Conservation (phyloP, 2,888 invertebrate species). For the Erpobdella octoculata region DNA sequence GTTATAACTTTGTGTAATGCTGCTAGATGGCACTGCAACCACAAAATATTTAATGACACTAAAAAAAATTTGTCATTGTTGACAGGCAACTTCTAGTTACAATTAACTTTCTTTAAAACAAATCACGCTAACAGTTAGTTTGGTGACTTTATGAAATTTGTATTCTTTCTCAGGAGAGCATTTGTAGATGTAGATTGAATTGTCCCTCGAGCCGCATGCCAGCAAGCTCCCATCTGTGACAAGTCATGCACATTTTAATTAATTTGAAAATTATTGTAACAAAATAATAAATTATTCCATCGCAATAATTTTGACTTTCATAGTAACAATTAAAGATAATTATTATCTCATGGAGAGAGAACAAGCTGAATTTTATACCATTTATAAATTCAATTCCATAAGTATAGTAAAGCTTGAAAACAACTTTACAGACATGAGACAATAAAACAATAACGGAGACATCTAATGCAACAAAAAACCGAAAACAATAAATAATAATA, state of each 20-base stretch:
- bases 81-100: not conserved
- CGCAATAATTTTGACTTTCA: too few species aligned
- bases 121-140: conserved; percentile 70
- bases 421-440: not conserved
- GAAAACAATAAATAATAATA: not conserved
- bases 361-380: too few species aligned
- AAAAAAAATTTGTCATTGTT: not conserved
- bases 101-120: too few species aligned
- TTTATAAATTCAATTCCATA: not conserved
- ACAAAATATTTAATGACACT: not conserved
- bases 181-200: conserved; percentile 82
- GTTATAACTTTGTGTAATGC: not conserved
- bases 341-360: too few species aligned
- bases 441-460: not conserved
- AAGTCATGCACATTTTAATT: too few species aligned
- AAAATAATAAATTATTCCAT: too few species aligned
- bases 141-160: conserved; percentile 71
- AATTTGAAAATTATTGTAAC: too few species aligned
- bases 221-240: conserved; percentile 66
- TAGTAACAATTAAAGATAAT: too few species aligned
- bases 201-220: conserved; percentile 79
- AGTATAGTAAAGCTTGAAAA: not conserved
- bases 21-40: too few species aligned
- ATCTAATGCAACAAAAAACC: too few species aligned
- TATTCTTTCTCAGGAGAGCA: conserved; percentile 69